These are phyloP conservation scores for Anthopleura xanthogrammica DNA, from an alignment of 92 coral and sea anemone species.

Conservation along the genomic window DNA sequence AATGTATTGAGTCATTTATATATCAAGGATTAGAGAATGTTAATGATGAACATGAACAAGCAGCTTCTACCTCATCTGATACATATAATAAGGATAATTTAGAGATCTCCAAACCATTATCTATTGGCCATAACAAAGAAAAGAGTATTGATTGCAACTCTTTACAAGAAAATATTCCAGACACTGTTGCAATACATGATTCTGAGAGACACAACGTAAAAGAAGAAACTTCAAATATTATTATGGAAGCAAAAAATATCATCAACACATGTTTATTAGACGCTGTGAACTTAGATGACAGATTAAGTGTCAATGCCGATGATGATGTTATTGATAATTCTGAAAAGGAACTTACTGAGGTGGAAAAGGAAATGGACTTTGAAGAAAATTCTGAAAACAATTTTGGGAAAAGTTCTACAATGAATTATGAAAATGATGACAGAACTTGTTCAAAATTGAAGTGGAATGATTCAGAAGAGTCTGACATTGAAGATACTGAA, in stretches of 20 bases:
- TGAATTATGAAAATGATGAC: background rate
- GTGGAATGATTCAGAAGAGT: background rate
- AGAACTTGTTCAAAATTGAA: background rate
- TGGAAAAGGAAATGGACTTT: background rate
- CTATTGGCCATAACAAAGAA: background rate
- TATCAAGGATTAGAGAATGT: conserved; percentile 14
- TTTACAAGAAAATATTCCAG: background rate
- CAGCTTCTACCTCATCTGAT: background rate
- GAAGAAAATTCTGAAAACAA: background rate
- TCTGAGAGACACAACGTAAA: background rate
- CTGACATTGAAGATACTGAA: conserved; percentile 1
- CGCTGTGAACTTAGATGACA: background rate
- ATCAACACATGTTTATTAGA: background rate
- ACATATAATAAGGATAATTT: background rate
- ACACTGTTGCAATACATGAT: background rate
- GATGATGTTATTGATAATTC: conserved; percentile 2
- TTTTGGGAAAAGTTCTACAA: background rate
- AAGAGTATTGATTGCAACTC: background rate
- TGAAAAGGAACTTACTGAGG: background rate
- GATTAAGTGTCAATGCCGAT: conserved; percentile 7
- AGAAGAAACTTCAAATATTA: background rate
- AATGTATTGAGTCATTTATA: conserved; percentile 22
- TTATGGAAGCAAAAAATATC: conserved; percentile 2
- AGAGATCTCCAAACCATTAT: background rate
- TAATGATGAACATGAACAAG: background rate